These are phyloP conservation scores for Simalia tracyae DNA, from an alignment of 2,797 vertebrate species.

Conservation along the genomic window DNA sequence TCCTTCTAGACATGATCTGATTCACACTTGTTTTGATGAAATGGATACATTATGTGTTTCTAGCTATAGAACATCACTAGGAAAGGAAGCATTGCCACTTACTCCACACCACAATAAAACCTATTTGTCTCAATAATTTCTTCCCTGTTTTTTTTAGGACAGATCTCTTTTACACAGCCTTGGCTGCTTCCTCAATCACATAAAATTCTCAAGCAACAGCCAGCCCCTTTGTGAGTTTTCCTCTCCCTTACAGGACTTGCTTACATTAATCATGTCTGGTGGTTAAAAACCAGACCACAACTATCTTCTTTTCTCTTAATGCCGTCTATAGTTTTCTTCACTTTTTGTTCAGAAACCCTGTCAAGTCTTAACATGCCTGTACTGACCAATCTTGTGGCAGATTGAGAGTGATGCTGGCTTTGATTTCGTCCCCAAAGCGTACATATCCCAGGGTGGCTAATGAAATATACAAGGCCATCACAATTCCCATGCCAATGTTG, in stretches of 20 bases:
- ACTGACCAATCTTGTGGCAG: conserved; percentile 85
- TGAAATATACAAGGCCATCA: conserved; percentile 80
- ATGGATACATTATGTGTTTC: neutral
- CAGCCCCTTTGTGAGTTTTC: neutral
- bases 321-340: neutral
- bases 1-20: neutral
- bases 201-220: neutral
- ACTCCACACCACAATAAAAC: neutral
- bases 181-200: neutral
- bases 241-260: neutral
- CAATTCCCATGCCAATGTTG: conserved; percentile 84
- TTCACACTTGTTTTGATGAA: neutral
- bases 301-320: neutral
- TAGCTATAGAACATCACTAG: neutral
- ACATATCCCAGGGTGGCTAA: conserved; percentile 84
- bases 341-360: neutral
- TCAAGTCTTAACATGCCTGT: neutral
- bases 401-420: conserved; percentile 88
- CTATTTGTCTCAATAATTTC: neutral
- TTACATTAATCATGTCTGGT: neutral
- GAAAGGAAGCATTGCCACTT: neutral
- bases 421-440: conserved; percentile 82
- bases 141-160: neutral
- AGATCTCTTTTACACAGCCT: neutral
- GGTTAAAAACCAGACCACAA: neutral